phyloP scores from a whole-genome alignment of 2,888 invertebrate genomes.

The Rhingia rostrata region DNA sequence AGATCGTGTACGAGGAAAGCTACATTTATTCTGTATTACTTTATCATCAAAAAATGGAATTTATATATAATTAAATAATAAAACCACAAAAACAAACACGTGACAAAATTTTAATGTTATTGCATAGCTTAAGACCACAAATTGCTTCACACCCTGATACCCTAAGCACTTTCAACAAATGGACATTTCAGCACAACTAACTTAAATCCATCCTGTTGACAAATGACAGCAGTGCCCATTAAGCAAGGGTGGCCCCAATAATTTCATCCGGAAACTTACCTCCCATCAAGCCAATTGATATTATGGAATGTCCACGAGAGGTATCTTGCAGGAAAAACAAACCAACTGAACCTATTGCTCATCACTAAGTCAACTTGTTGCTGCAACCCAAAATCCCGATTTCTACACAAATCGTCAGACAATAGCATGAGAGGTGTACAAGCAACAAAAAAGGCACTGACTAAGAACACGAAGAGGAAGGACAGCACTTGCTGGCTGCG shows the following conservation, averaged over 20 bases:
- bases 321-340: conserved; percentile 15
- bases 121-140: not conserved
- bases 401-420: conserved; percentile 69
- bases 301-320: conserved; percentile 52
- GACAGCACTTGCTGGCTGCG: conserved; percentile 59
- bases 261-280: conserved; percentile 56
- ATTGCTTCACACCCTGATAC: not conserved
- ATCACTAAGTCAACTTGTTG: conserved; percentile 70
- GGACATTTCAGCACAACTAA: conserved; percentile 12
- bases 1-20: too few species aligned
- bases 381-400: conserved; percentile 59
- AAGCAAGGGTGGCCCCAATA: conserved; percentile 50
- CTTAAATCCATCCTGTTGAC: conserved; percentile 13
- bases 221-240: conserved; percentile 34
- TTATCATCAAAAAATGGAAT: too few species aligned
- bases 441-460: conserved; percentile 62
- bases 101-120: not conserved
- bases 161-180: conserved; percentile 14
- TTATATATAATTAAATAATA: too few species aligned
- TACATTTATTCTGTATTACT: too few species aligned
- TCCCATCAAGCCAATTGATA: conserved; percentile 62
- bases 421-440: conserved; percentile 58
- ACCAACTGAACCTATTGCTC: conserved; percentile 57
- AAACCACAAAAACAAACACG: too few species aligned
- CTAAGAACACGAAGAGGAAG: conserved; percentile 54